Base-by-base conservation (phyloP, 2,113 vertebrate species). In the Lycaon pictus region DNA sequence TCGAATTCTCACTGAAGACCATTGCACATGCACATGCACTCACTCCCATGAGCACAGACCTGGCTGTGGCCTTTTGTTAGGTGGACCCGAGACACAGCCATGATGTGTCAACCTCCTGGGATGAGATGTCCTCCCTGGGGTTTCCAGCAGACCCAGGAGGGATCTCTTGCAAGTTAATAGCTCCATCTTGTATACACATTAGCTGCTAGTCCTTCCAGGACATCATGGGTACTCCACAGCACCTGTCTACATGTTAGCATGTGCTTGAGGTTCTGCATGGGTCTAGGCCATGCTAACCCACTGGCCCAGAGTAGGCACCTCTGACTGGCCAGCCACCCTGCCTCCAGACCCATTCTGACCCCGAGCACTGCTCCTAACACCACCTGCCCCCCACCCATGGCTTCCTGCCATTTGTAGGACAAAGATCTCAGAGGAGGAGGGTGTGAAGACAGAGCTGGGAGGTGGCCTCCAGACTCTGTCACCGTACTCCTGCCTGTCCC, bases 271-370 rank as follows among this genome's bases (percentile, higher is more conserved):
- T 43, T 76, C 27, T 10, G 23, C 83, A 25, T 1, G 13, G 60
- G 48, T 32, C 43, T 43, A 43, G 43, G 43, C 43, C 3, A 6
- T 43, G 43, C 43, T 43, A 43, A 43, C 43, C 43, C n/a, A 5
- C 72, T 23, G 74, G 5, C 23, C 72, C 72, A 11, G 71, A 25
- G 12, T 7, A 58, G 72, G 8, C 12, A 17, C 56, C 71, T 1
- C 3, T 1, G 35, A 8, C 7, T 0, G 25, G 32, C 16, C 67
- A 17, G 15, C 23, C n/a, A 4, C 10, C 71, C 7, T 7, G 7
- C 37, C 72, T 63, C 58, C 43, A 1, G 67, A 17, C 37, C 19
- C 55, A 60, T 11, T 25, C 20, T 20, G 25, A 10, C 69, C 22
- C 69, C 5, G 17, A 48, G 55, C 3, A 2, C 17, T 37, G n/a